A percentile compares a stretch with the other conserved stretches of the same genome.
These are phyloP conservation scores for Catocala nupta DNA, from an alignment of 2,888 invertebrate genomes.

Conservation along the genomic window DNA sequence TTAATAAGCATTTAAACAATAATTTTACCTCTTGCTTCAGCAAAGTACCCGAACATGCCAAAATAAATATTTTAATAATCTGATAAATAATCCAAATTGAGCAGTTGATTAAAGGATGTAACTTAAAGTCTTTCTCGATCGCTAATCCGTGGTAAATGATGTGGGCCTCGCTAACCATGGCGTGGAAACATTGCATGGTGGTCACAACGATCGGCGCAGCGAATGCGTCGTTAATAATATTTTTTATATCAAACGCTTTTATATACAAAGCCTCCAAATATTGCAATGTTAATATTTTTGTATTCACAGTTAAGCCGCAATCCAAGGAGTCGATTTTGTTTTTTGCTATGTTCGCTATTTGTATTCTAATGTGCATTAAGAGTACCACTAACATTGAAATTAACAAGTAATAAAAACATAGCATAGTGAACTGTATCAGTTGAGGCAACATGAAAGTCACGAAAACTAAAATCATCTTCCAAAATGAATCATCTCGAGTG, in stretches of 20 bases:
- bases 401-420: constrained; percentile 67
- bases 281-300: constrained; percentile 57
- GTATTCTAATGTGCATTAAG: constrained; percentile 60
- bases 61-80: constrained; percentile 67
- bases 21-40: constrained; percentile 65
- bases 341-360: constrained; percentile 42
- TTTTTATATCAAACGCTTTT: constrained; percentile 64
- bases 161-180: constrained; percentile 73
- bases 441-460: constrained; percentile 70
- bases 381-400: constrained; percentile 63
- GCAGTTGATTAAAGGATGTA: constrained; percentile 70
- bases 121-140: constrained; percentile 49
- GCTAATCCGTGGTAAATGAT: constrained; percentile 73
- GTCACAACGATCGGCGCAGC: constrained; percentile 69
- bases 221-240: constrained; percentile 67
- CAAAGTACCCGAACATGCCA: constrained; percentile 66
- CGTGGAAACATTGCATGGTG: constrained; percentile 73
- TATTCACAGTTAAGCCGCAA: constrained; percentile 51
- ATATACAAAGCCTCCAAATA: constrained; percentile 66
- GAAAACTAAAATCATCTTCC: constrained; percentile 69
- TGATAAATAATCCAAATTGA: constrained; percentile 75
- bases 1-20: no score
- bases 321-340: constrained; percentile 37
- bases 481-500: constrained; percentile 62
- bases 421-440: constrained; percentile 66